Evolutionary conservation across 2,888 invertebrate species (phyloP), one percentile per base, ranked within the genome.

Genomic region (Metellina segmentata): DNA sequence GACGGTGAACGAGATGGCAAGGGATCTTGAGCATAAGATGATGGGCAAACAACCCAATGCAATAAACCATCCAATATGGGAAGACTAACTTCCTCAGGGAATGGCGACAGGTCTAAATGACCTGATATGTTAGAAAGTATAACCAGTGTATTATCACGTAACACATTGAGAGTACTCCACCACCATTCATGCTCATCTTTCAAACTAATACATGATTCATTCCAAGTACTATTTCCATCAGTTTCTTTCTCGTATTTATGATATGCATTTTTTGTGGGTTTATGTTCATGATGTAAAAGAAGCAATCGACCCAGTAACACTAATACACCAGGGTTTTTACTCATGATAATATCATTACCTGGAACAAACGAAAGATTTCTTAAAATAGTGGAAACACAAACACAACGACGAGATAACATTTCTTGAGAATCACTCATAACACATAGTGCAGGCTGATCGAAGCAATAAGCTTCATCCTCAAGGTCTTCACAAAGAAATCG

Each of bases 341-440:
- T 97, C 95, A 98, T 97, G 95, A 98, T 98, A 49, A 96, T 96
- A 95, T 99, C 99, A 95, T 99, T 99, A 94, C 99, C 99, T 91
- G 99, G 99, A 95, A 99, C 98, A 96, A 99, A 99, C 5, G 99
- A 99, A 94, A 99, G 96, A 95, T 99, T 99, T 94, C 99, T 97
- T 94, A 99, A 96, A 94, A 99, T 98, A 95, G 98, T 99, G 89
- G 99, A 99, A 93, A 99, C 96, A 95, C 98, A 98, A 93, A 99
- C 96, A 95, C 98, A 98, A 93, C 99, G 97, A 93, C 97, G 96
- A 71, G 98, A 98, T 93, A 98, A 95, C 94, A 97, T 97, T 95
- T 98, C 98, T 94, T 98, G 97, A 93, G 97, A 97, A 95, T 98
- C 98, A 93, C 97, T 97, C 20, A 98, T 96, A 93, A 98, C 96